These are phyloP conservation scores for Pygoscelis adeliae DNA, from an alignment of 2,113 vertebrate genomes.

Conservation along the genomic window DNA sequence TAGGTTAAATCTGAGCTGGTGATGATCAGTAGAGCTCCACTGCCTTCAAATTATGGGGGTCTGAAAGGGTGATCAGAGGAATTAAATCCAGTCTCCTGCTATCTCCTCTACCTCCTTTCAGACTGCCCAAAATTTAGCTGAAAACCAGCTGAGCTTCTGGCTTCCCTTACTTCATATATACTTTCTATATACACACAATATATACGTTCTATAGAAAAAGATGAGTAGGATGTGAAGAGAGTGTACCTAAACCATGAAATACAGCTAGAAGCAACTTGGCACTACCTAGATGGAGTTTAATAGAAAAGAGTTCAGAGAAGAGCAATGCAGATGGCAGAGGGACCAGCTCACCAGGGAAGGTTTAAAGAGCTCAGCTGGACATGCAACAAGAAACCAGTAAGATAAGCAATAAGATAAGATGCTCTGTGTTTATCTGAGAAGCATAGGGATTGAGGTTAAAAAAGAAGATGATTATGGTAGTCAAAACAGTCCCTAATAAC, in stretches of 20 bases:
- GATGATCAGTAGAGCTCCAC: neutral
- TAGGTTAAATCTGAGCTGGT: neutral
- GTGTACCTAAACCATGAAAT: neutral
- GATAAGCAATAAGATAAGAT: neutral
- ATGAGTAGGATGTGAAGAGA: neutral
- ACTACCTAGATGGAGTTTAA: neutral
- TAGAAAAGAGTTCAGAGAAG: neutral
- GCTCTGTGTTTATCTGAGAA: neutral
- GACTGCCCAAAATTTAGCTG: neutral
- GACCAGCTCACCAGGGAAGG: neutral
- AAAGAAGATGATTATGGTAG: neutral
- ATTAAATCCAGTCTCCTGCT: neutral
- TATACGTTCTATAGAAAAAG: neutral
- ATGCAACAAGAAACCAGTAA: neutral
- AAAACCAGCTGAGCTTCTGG: neutral
- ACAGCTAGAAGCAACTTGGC: neutral
- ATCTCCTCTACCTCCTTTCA: neutral
- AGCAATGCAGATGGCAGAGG: neutral
- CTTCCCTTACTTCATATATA: neutral
- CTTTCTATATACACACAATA: neutral
- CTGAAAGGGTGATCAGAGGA: neutral
- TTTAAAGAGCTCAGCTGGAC: neutral
- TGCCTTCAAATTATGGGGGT: neutral
- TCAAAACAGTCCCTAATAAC: neutral
- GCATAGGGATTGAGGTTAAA: neutral